Conservation (phyloP, 2,797 vertebrate species). For the Toxotes lorentzi region DNA sequence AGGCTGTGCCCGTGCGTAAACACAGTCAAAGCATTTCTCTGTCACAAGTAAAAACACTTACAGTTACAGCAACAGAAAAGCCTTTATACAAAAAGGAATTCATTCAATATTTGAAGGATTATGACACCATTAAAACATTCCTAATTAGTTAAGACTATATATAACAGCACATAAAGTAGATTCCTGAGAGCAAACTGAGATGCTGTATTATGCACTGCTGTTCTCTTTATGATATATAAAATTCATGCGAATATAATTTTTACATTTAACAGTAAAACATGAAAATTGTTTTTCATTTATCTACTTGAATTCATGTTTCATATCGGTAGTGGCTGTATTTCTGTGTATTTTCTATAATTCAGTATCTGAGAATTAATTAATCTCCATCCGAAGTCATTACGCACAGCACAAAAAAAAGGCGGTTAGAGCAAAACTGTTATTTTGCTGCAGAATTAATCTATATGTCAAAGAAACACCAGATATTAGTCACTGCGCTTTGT, state of each 20-base stretch:
- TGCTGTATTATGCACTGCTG: background rate
- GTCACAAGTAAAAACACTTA: background rate
- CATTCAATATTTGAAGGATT: background rate
- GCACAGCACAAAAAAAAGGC: background rate
- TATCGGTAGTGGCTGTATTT: background rate
- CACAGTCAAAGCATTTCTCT: no score
- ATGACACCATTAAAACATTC: background rate
- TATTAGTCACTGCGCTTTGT: background rate
- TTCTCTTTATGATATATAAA: background rate
- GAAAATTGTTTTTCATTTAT: background rate
- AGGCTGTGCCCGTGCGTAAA: background rate
- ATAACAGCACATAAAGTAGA: background rate
- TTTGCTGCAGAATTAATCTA: background rate
- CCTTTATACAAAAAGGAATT: background rate
- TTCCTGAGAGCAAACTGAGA: background rate
- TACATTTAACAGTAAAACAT: constrained; percentile 10
- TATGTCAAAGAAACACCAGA: background rate
- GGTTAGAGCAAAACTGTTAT: background rate
- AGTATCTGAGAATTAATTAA: background rate
- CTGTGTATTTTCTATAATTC: background rate
- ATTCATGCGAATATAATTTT: background rate
- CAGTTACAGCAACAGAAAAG: background rate
- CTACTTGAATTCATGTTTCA: background rate
- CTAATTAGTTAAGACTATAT: background rate
- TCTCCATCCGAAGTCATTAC: constrained; percentile 3